Base-by-base conservation (phyloP, 1,140 invertebrate genomes). In the Mylabris phalerata region DNA sequence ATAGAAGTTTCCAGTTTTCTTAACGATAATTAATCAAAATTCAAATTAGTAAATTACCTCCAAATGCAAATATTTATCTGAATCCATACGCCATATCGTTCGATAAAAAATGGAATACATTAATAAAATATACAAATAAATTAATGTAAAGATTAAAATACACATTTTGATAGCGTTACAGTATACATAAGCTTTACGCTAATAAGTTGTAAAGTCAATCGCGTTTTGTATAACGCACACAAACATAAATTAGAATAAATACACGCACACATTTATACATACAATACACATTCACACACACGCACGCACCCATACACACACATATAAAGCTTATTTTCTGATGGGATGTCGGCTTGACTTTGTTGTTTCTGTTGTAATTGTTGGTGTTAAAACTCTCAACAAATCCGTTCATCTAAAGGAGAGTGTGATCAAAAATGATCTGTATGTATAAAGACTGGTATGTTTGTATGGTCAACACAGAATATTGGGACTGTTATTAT, bases 331-430 rank as follows among this genome's bases (percentile, higher is more conserved):
- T 54, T 54, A 54, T 54, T 54, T 48, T 54, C 41, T 54, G 51
- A 54, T 54, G 51, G 51, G 43, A 54, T 54, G 51, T 54, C 51
- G 51, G 51, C 51, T 54, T 45, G 46, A 45, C 51, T 54, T 54
- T 54, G 51, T 54, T 46, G 51, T 45, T 54, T 39, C 7, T 32
- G 32, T 4, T 32, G 32, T 4, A 5, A 3, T 4, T 32, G 32
- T 32, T 32, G 32, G 4, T 32, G 32, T 32, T 32, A 32, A 32
- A 32, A 32, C 32, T 46, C 51, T 54, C 46, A 46, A 54, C 51
- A 54, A 54, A 54, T 54, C 51, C 42, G 51, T 54, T 54, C 46
- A 54, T 54, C 51, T 54, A 54, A 54, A 32, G 7, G 51, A 54
- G 51, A 54, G 51, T 54, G 51, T 54, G 51, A 54, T 54, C 51